Percentiles rank a stretch among this genome's conserved stretches.
Conservation (phyloP, 2,888 invertebrate genomes). For the Nephrotoma appendiculata region DNA sequence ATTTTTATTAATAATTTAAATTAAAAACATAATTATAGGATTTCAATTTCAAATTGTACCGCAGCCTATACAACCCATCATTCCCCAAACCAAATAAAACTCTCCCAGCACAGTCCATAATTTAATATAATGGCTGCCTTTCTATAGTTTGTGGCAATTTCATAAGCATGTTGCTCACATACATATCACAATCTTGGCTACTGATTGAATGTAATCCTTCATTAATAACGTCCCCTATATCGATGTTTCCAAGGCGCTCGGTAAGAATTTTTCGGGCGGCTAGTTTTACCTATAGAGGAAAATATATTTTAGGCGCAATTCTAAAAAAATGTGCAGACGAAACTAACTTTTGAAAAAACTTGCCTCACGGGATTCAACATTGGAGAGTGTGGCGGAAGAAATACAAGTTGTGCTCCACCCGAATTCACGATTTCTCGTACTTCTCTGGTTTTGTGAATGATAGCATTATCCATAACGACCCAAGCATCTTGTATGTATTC, state of each 20-base stretch:
- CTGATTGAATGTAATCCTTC: background rate
- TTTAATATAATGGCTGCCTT: background rate
- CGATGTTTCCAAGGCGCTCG: background rate
- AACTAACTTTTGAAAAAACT: constrained; percentile 3
- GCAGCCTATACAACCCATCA: too few species aligned
- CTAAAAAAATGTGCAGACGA: background rate
- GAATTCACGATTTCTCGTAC: background rate
- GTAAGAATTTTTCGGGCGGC: background rate
- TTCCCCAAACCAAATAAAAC: too few species aligned
- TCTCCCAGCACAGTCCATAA: background rate
- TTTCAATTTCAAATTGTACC: too few species aligned
- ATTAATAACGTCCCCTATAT: background rate
- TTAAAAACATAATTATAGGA: background rate
- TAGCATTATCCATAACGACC: background rate
- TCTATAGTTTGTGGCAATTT: background rate
- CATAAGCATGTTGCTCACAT: background rate
- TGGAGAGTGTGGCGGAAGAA: background rate
- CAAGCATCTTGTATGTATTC: background rate
- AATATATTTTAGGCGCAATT: too few species aligned
- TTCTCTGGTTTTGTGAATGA: background rate
- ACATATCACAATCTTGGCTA: background rate
- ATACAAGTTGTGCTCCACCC: background rate
- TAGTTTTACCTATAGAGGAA: background rate
- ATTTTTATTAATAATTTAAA: background rate
- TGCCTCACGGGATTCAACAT: background rate